phyloP scores from a whole-genome alignment of 2,888 invertebrate genomes.

The Agrochola lota region DNA sequence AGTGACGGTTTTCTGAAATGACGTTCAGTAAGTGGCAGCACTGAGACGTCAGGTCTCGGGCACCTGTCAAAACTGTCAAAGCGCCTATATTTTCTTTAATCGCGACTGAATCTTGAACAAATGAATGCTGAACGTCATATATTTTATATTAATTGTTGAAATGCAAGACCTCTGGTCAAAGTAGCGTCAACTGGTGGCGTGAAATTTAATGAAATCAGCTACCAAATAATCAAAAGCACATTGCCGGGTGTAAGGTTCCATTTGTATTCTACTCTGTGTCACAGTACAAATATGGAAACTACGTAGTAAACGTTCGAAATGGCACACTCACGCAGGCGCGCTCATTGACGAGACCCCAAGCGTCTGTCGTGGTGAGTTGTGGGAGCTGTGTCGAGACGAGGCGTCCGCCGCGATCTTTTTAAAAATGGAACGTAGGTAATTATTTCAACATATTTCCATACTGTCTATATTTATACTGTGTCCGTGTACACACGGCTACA shows the following conservation, averaged over 20 bases:
- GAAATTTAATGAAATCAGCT: not conserved
- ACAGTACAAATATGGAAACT: too few relatives aligned
- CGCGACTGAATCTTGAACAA: not conserved
- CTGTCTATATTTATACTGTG: too few relatives aligned
- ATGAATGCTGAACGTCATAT: not conserved
- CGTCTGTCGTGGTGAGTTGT: too few relatives aligned
- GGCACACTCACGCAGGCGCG: too few relatives aligned
- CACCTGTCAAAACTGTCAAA: not conserved
- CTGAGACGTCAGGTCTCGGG: not conserved
- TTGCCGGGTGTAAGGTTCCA: not conserved
- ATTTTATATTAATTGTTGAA: not conserved
- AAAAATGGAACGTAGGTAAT: too few relatives aligned
- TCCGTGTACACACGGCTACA: too few relatives aligned
- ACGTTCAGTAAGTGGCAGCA: not conserved
- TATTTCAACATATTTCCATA: too few relatives aligned
- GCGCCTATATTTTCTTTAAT: not conserved
- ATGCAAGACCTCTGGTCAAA: not conserved
- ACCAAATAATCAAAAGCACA: not conserved
- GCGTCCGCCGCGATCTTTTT: too few relatives aligned
- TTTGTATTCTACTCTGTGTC: not conserved
- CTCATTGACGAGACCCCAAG: too few relatives aligned
- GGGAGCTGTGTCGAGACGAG: too few relatives aligned
- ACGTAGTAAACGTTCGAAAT: too few relatives aligned
- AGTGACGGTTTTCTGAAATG: not conserved
- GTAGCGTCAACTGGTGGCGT: not conserved